Evolutionary conservation across 2,113 vertebrate genomes (phyloP).

Genomic region (Boulengeromyrus knoepffleri): DNA sequence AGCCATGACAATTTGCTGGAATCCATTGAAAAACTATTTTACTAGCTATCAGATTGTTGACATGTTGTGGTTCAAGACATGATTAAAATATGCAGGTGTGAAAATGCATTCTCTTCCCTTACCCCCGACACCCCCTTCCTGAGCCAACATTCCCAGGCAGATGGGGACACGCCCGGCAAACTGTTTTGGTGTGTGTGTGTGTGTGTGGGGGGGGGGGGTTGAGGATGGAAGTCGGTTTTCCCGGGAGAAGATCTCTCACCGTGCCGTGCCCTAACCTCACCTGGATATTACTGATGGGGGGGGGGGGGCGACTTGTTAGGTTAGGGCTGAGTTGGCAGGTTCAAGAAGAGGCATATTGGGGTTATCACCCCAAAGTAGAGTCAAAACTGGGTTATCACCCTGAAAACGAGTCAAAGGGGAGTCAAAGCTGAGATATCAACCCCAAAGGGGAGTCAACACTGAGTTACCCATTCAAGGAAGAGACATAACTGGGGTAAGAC

Average conservation of each 20-base stretch:
- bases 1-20: slow-evolving; percentile 35
- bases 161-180: slow-evolving; percentile 52
- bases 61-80: neutral
- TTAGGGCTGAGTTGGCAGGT: neutral
- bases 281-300: neutral
- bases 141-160: slow-evolving; percentile 60
- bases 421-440: neutral
- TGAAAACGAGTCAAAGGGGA: neutral
- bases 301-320: neutral
- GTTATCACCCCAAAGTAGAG: neutral
- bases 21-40: slow-evolving; percentile 41
- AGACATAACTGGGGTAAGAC: neutral
- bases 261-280: slow-evolving; percentile 39
- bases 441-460: neutral
- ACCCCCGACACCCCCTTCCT: slow-evolving; percentile 37
- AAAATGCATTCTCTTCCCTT: slow-evolving; percentile 1
- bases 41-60: neutral
- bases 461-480: neutral
- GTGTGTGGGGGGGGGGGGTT: neutral
- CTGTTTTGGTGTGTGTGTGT: neutral
- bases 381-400: neutral
- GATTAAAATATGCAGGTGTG: slow-evolving; percentile 6
- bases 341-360: neutral
- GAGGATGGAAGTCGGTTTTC: neutral
- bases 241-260: slow-evolving; percentile 48